Base-by-base conservation (phyloP, 2,888 invertebrate genomes). In the Molorchus minor region DNA sequence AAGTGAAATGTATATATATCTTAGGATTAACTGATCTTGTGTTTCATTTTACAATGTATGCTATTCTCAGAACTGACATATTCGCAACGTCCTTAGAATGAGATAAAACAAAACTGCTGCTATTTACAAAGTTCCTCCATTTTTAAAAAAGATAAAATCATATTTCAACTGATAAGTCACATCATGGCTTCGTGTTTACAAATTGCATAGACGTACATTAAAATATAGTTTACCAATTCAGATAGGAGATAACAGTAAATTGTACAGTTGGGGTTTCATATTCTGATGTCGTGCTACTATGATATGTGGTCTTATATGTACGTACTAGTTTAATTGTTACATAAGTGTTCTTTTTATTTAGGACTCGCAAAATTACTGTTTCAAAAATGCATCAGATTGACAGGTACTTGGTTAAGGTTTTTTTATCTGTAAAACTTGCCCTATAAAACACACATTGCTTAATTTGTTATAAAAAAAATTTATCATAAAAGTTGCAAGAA, bases 191-290 rank as follows among this genome's bases (percentile, higher is more conserved):
- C 13, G 33, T 25, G 58, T 49, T 54, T 58, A 36, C 35, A 36
- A 57, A 54, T 40, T 54, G 44, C 15, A 35, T 46, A 46, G 49
- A 49, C 36, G 25, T 36, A 36, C 16, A 47, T 49, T 25, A n/a
- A n/a, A n/a, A 41, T 60, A 43, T 49, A 61, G 56, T 56, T 54
- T 41, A 61, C 52, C 49, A 61, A 53, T 25, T 56, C 49, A 61
- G 43, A 61, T 33, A 54, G 12, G 38, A 54, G 53, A 57, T 57
- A 56, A 53, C 52, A 53, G 33, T 53, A 16, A 35, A 33, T 20
- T 29, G 19, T 47, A 47, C 47, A 47, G 43, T 43, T 53, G 21
- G 15, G 25, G 25, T 47, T 53, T 21, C 53, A 53, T 53, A 30
- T 43, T 35, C 16, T 20, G 7, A 49, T 49, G 21, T 36, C 35